Base-by-base conservation (phyloP, 2,888 invertebrate species). In the Drosophila demipolita region DNA sequence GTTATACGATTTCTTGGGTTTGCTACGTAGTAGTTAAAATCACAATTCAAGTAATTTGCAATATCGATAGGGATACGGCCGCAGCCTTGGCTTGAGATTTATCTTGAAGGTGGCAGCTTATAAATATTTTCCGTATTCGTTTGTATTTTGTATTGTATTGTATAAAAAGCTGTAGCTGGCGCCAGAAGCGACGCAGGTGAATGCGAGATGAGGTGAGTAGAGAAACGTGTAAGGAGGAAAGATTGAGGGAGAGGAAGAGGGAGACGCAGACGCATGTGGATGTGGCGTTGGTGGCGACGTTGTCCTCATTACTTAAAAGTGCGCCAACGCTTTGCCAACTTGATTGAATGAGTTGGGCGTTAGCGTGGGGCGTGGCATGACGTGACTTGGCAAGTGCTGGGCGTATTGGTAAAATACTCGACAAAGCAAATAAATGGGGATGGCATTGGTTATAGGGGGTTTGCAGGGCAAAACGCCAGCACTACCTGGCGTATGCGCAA, bases 241-340 rank as follows among this genome's bases (percentile, higher is more conserved):
- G 29, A 5, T 29, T 6, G 29, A 6, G 17, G 40, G 23, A 36
- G 54, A 4, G 17, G 7, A 15, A 15, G 42, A 33, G 29, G 40
- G 5, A 23, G 49, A 26, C 11, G 58, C 20, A 55, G 53, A 15
- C n/a, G 61, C 15, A 45, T 33, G 50, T 57, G 66, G 62, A 64
- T 67, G 76, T 45, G 77, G 59, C 65, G 33, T 58, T 58, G 78
- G 42, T 67, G 73, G 65, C 73, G 75, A 61, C 65, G 87, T 71
- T 72, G 74, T 74, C 42, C 85, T 85, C 85, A 85, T 85, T 85
- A 85, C 85, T 89, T 85, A 88, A 87, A 78, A 89, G 87, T 78
- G 72, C 69, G 75, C 78, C 74, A 71, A 68, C 68, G 75, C 75
- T 69, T 75, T 79, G 67, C 73, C 76, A 62, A 57, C 75, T 77